phyloP scores from a whole-genome alignment of 2,797 vertebrate species.

The Lophura swinhoii region DNA sequence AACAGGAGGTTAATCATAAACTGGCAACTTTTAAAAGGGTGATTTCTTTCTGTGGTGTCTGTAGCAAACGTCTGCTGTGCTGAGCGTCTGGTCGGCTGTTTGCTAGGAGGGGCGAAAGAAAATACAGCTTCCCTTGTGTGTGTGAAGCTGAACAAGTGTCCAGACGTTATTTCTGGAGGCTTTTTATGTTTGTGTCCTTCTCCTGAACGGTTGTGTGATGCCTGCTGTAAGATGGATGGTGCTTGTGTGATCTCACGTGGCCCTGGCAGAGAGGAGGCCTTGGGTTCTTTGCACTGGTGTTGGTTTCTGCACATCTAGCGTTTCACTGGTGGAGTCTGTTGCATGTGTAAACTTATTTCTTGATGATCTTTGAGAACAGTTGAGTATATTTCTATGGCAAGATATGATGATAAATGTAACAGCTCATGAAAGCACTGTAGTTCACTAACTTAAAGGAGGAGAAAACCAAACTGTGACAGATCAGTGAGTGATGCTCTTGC shows the following conservation, averaged over 20 bases:
- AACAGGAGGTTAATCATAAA: constrained; percentile 59
- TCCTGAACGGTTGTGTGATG: not conserved
- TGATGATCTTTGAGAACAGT: not conserved
- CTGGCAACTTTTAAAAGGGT: constrained; percentile 28
- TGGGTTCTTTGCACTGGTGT: accelerated
- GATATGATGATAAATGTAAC: not conserved
- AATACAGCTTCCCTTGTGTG: not conserved
- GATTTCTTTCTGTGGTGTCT: not conserved
- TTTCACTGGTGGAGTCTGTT: accelerated
- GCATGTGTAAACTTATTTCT: not conserved
- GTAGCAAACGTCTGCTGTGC: not conserved
- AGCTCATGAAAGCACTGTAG: not conserved
- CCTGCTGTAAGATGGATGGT: not conserved
- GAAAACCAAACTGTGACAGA: not conserved
- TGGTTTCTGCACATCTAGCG: accelerated
- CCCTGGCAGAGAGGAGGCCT: not conserved
- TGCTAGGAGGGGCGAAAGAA: not conserved
- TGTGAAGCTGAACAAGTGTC: not conserved
- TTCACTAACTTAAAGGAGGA: not conserved
- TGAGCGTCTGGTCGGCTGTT: not conserved
- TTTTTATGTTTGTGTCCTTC: not conserved
- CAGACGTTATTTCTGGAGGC: not conserved
- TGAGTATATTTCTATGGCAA: not conserved
- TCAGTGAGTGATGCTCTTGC: not conserved
- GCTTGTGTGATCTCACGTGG: not conserved